Evolutionary conservation across 2,888 invertebrate genomes (phyloP).

Genomic region (Hydrotaea diabolus): DNA sequence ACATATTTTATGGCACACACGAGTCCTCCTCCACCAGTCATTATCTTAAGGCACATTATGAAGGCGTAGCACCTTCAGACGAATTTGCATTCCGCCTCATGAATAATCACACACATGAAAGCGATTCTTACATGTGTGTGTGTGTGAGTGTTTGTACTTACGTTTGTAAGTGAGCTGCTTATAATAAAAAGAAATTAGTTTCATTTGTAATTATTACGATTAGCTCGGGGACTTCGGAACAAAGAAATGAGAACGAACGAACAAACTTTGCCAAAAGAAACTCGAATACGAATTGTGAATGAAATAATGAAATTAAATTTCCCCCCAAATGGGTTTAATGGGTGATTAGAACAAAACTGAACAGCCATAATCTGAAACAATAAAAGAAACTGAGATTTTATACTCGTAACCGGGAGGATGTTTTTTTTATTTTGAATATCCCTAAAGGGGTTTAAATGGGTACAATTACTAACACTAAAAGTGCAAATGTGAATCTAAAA

Average conservation of each 20-base stretch:
- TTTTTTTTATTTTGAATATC: background rate
- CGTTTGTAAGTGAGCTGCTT: conserved; percentile 1
- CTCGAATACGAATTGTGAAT: conserved; percentile 20
- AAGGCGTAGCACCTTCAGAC: conserved; percentile 8
- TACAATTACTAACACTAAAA: too few species aligned
- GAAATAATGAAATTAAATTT: conserved; percentile 65
- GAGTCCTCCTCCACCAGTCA: conserved; percentile 53
- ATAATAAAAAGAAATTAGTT: conserved; percentile 77
- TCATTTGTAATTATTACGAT: conserved; percentile 78
- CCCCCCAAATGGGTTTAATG: conserved; percentile 61
- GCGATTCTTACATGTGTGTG: background rate
- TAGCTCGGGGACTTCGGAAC: conserved; percentile 49
- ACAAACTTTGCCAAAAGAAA: conserved; percentile 5
- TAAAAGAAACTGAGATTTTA: conserved; percentile 48
- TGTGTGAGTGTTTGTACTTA: too few species aligned
- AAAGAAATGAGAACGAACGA: too few species aligned
- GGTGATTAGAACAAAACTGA: conserved; percentile 44
- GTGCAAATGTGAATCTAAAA: too few species aligned
- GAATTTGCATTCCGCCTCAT: conserved; percentile 58
- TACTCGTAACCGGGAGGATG: background rate
- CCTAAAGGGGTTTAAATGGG: too few species aligned
- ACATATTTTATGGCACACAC: conserved; percentile 67
- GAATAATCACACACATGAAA: conserved; percentile 52
- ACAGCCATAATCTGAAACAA: conserved; percentile 47
- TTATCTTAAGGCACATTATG: conserved; percentile 60